Percentiles rank a stretch among this genome's conserved stretches.
Conservation (phyloP, 2,797 vertebrate genomes). For the Poeciliopsis presidionis region DNA sequence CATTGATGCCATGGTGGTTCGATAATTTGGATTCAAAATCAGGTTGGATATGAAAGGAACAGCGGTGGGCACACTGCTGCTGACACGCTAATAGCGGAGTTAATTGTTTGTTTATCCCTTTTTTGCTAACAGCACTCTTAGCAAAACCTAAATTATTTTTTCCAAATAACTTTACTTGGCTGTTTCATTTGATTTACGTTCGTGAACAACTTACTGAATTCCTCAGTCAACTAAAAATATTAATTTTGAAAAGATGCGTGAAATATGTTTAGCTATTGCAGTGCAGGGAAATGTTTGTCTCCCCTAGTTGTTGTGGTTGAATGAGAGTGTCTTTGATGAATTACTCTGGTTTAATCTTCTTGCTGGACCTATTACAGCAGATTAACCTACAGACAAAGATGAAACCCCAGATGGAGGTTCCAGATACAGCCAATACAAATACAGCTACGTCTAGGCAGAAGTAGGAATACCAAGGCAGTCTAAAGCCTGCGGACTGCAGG, state of each 20-base stretch:
- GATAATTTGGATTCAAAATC: no score
- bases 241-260: not conserved
- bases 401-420: slow-evolving; percentile 35
- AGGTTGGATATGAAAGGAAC: no score
- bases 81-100: no score
- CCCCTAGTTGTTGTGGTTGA: not conserved
- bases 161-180: no score
- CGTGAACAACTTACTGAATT: not conserved
- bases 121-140: no score
- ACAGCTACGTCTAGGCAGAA: slow-evolving; percentile 65
- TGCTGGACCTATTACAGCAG: slow-evolving; percentile 49
- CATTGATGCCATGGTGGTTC: no score
- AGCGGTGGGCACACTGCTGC: no score
- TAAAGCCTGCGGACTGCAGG: slow-evolving; percentile 47
- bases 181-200: no score
- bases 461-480: slow-evolving; percentile 75
- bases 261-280: not conserved
- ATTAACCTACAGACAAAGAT: slow-evolving; percentile 47
- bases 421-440: slow-evolving; percentile 33
- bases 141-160: no score
- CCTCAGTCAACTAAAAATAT: not conserved
- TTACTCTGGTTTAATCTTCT: slow-evolving; percentile 65
- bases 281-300: not conserved
- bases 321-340: not conserved
- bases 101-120: no score